Evolutionary conservation across 1,140 invertebrate genomes (phyloP), one percentile per base, ranked within the genome.

Genomic region (Armadillidium nasatum): DNA sequence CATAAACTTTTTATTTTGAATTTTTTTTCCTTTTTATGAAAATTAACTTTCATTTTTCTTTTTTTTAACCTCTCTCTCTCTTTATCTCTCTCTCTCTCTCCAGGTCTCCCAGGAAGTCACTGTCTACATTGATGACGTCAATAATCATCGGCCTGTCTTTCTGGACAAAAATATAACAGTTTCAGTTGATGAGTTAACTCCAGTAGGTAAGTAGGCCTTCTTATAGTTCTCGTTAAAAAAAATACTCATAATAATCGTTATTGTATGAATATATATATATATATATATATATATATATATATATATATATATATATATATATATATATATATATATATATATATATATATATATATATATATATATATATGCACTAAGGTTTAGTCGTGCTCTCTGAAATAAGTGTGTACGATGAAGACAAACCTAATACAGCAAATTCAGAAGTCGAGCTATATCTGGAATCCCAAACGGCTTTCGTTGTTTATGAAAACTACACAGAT

Each of bases 131-230:
- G 83, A 93, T n/a, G 96, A 98, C 83, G 91, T 91, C 73, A 99
- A 99, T 83, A 95, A 98, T 85, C 95, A 98, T 83, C 88, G 91
- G 10, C 96, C 96, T 0, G 88, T 89, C 0, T 99, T 99, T 85
- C 93, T 95, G 82, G 83, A 84, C 72, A 82, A 81, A 21, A 91
- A 93, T 79, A 96, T 96, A 83, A 93, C 95, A 81, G 90, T 93
- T 0, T 89, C 90, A 0, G 88, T 96, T 0, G 86, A 93, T 46
- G 95, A 96, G 84, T 90, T 91, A 2, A 91, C 93, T 0, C 91
- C 92, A 1, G 87, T 95, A 15, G 94, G 94, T 80, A 66, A 21
- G 79, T n/a, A n/a, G 68, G 44, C 7, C 7, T 43, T 72, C 33
- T n/a, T 15, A 11, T 11, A 11, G 11, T n/a, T 60, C n/a, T n/a